Conservation (phyloP, 2,113 vertebrate genomes). For the Vulpes lagopus region DNA sequence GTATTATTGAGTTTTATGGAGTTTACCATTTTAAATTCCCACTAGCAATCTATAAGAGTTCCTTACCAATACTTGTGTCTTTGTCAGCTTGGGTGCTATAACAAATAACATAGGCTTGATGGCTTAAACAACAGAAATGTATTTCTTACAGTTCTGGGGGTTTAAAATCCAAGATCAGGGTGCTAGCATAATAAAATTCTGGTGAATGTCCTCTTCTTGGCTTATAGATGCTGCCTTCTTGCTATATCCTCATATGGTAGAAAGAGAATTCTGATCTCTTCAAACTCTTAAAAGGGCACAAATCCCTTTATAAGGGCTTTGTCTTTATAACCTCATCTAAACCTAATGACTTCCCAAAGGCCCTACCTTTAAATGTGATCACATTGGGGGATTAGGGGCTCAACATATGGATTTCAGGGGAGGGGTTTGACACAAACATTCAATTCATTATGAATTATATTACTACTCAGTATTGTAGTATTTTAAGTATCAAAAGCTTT, state of each 20-base stretch:
- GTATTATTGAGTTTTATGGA: neutral
- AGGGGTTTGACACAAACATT: neutral
- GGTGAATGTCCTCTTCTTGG: neutral
- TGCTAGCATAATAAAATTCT: neutral
- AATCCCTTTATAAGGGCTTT: neutral
- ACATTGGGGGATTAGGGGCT: neutral
- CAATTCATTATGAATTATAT: neutral
- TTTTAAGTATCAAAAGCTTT: constrained; percentile 63
- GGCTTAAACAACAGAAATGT: neutral
- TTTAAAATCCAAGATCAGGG: neutral
- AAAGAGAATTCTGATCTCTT: neutral
- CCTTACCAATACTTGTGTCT: neutral
- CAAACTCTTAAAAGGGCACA: neutral
- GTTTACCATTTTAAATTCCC: neutral
- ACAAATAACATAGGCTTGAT: neutral
- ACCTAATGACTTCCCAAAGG: neutral
- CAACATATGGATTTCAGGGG: neutral
- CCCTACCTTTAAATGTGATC: neutral
- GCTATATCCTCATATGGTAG: neutral
- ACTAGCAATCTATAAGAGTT: neutral
- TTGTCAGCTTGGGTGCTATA: neutral
- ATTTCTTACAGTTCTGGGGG: neutral
- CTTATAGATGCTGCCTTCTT: neutral
- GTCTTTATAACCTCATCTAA: neutral
- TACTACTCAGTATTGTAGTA: neutral